These are phyloP conservation scores for Eospalax fontanierii DNA, from an alignment of 2,797 vertebrate species.

Conservation along the genomic window DNA sequence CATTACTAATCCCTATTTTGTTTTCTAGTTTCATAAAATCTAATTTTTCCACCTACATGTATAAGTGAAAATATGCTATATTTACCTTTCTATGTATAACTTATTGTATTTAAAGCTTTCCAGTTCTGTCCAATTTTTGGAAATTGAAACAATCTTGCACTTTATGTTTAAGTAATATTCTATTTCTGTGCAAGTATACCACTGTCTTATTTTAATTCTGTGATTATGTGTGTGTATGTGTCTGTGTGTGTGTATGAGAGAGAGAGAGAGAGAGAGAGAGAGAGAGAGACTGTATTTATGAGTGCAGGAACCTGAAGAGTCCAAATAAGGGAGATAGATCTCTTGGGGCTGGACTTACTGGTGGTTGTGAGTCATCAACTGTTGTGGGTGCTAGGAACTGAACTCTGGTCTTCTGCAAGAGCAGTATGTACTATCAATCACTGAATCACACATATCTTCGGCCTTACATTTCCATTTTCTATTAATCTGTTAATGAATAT, in stretches of 20 bases:
- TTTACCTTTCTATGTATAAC: not conserved
- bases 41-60: not conserved
- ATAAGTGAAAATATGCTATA: not conserved
- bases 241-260: too few species aligned
- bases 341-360: too few species aligned
- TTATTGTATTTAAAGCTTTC: not conserved
- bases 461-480: not conserved
- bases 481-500: not conserved
- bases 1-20: not conserved
- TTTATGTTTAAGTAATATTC: not conserved
- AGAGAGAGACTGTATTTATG: too few species aligned
- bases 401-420: too few species aligned
- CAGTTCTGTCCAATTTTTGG: not conserved
- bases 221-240: too few species aligned
- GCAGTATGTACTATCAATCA: too few species aligned
- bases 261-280: too few species aligned
- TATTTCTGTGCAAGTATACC: not conserved
- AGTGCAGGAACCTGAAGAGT: not conserved
- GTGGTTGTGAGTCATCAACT: too few species aligned
- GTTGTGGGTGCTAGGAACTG: too few species aligned
- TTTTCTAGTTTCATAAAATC: not conserved
- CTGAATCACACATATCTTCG: not conserved
- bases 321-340: too few species aligned
- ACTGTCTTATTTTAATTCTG: too few species aligned
- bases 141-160: not conserved